A percentile compares a stretch with the other conserved stretches of the same genome.
Conservation (phyloP, 2,888 invertebrate genomes). For the Morpho helenor region DNA sequence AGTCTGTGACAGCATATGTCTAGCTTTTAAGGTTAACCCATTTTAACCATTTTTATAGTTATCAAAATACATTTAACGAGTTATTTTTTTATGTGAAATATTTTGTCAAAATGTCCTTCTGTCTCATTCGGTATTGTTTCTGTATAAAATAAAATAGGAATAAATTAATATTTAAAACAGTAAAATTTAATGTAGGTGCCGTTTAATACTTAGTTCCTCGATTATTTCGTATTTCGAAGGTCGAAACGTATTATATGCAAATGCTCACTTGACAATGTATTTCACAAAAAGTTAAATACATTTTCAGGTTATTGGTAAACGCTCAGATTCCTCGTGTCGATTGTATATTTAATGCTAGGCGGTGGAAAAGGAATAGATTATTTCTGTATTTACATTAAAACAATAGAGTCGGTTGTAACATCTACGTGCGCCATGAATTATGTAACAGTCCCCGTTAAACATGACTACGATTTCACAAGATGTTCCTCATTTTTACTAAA, state of each 20-base stretch:
- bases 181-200: too few species aligned
- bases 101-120: too few species aligned
- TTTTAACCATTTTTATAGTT: too few species aligned
- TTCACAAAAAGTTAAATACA: conserved; percentile 4
- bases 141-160: too few species aligned
- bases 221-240: too few species aligned
- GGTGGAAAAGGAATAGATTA: conserved; percentile 22
- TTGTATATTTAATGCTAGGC: conserved; percentile 24
- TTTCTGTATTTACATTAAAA: conserved; percentile 27
- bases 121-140: too few species aligned
- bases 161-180: too few species aligned
- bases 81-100: too few species aligned
- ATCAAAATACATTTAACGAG: too few species aligned
- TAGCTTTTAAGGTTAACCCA: too few species aligned
- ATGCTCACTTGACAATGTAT: conserved; percentile 6
- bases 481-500: conserved; percentile 18
- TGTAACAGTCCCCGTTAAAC: conserved; percentile 19
- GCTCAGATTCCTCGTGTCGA: conserved; percentile 23
- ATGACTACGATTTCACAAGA: conserved; percentile 21
- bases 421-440: conserved; percentile 25
- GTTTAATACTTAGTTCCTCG: too few species aligned
- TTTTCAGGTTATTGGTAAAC: conserved; percentile 20
- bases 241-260: neutral
- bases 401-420: conserved; percentile 24
- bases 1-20: too few species aligned